A percentile compares a stretch with the other conserved stretches of the same genome.
These are phyloP conservation scores for Linepithema humile DNA, from an alignment of 1,140 invertebrate genomes.

Conservation along the genomic window DNA sequence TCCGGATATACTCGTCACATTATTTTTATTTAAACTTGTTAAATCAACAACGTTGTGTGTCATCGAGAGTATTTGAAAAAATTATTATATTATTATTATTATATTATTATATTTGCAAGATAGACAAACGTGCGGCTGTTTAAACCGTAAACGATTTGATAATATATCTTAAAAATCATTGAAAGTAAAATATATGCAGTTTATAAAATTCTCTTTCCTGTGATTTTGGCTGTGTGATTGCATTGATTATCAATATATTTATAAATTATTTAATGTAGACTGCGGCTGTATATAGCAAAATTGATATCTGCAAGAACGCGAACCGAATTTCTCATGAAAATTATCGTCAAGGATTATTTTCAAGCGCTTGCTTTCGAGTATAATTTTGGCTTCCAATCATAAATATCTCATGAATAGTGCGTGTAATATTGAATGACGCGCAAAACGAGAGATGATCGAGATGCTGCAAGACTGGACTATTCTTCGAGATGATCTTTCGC, in stretches of 20 bases:
- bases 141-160: not conserved
- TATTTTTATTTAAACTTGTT: not conserved
- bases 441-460: conserved; percentile 74
- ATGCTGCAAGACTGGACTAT: conserved; percentile 72
- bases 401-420: not conserved
- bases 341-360: not conserved
- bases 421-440: not conserved
- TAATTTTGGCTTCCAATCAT: not conserved
- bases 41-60: not conserved
- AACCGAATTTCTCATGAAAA: not conserved
- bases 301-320: not conserved
- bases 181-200: not conserved
- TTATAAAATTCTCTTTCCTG: too few relatives aligned
- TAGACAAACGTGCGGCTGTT: not conserved
- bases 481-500: conserved; percentile 82
- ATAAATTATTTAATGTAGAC: not conserved
- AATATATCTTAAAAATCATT: not conserved
- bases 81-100: too few relatives aligned
- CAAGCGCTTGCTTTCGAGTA: not conserved
- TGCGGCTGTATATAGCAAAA: not conserved
- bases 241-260: not conserved
- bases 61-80: too few relatives aligned
- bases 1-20: not conserved
- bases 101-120: not conserved
- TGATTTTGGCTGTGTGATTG: not conserved